These are phyloP conservation scores for Loxodonta africana DNA, from an alignment of 2,113 vertebrate species.

Conservation along the genomic window DNA sequence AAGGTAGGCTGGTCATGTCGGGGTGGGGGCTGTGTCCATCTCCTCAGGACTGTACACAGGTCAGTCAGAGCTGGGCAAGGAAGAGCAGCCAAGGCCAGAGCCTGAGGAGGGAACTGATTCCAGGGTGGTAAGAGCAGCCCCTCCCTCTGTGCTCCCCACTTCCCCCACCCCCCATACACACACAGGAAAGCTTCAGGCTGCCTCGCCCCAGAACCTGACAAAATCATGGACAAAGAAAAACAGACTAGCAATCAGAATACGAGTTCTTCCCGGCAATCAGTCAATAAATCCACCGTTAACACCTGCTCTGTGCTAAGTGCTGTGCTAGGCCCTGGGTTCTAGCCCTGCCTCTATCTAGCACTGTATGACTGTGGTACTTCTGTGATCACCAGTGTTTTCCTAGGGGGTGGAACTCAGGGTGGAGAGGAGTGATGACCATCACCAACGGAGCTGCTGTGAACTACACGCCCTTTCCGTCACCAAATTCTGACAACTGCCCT, in stretches of 20 bases:
- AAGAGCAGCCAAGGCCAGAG: neutral
- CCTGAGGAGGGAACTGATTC: neutral
- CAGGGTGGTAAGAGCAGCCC: fast-evolving
- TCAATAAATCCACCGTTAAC: neutral
- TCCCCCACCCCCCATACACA: too few relatives aligned
- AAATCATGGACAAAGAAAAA: neutral
- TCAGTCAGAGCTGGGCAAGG: neutral
- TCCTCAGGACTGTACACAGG: neutral
- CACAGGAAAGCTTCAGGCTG: neutral
- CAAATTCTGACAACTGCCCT: neutral
- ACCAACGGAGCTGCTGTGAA: neutral
- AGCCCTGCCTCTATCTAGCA: neutral
- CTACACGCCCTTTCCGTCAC: neutral
- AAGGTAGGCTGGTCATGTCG: neutral
- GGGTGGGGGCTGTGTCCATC: neutral
- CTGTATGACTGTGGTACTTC: neutral
- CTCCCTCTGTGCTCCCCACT: fast-evolving
- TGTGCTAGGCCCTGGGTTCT: neutral
- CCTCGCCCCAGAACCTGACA: neutral
- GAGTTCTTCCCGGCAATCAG: too few relatives aligned
- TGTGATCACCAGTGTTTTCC: neutral
- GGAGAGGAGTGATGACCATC: neutral
- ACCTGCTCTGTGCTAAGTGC: neutral
- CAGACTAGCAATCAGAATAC: neutral
- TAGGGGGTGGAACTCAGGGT: neutral